Evolutionary conservation across 2,797 vertebrate genomes (phyloP), one percentile per base, ranked within the genome.

Genomic region (Glyptemys insculpta): DNA sequence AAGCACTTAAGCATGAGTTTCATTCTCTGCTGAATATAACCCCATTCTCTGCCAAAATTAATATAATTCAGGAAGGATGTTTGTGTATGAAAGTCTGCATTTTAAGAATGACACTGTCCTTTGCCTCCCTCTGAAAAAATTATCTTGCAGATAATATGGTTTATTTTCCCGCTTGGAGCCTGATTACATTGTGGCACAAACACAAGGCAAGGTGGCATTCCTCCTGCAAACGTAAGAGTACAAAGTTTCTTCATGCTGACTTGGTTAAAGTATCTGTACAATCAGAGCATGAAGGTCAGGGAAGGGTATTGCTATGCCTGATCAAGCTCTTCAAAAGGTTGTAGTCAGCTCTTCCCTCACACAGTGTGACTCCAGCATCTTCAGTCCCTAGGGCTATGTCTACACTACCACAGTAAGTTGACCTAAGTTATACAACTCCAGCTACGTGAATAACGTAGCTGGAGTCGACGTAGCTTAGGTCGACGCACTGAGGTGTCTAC

Each of bases 211-310:
- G 52, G 78, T 65, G 49, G 79, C 89, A 84, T 3, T 29, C 2
- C 81, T 85, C 56, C 85, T 94, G 90, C 81, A 86, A 96, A 72
- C 34, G 78, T 85, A 94, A 85, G 78, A 95, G 54, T 65, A 79
- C 27, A 53, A 12, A 41, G 44, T 18, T 83, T 96, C 83, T 94
- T 96, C 96, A 96, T 94, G 96, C 95, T 89, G 79, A 85, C 49
- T 90, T 97, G 74, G 59, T 56, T 94, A 87, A 90, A 84, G 23
- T 95, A 97, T 95, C 96, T 95, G 80, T 41, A 82, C 90, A 86
- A 97, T 96, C 96, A 96, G 34, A 93, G 83, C 86, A 89, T 92
- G 96, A 97, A 98, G 94, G 97, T 95, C 95, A 96, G 57, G 25
- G 54, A 97, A 97, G 90, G 93, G 80, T 54, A 83, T 62, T 21